phyloP scores from a whole-genome alignment of 2,888 invertebrate genomes.

The Idaea dimidiata region DNA sequence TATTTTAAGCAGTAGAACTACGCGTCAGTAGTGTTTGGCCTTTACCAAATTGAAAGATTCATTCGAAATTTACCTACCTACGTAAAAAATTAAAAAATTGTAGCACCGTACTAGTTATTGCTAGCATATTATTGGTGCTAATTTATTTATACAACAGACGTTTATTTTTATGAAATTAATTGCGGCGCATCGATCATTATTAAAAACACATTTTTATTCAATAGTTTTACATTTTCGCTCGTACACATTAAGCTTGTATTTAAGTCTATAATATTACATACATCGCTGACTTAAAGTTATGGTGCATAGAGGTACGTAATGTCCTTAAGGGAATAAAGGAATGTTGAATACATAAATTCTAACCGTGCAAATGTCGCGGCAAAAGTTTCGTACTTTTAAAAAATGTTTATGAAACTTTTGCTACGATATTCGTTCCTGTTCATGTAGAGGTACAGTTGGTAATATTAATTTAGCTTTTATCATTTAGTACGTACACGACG shows the following conservation, averaged over 20 bases:
- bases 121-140: constrained; percentile 70
- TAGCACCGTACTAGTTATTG: constrained; percentile 58
- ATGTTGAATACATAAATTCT: constrained; percentile 33
- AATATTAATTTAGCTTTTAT: constrained; percentile 36
- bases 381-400: not conserved
- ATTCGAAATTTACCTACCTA: constrained; percentile 33
- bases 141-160: constrained; percentile 43
- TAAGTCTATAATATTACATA: constrained; percentile 34
- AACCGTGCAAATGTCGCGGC: not conserved
- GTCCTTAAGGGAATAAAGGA: constrained; percentile 52
- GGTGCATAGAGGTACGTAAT: constrained; percentile 56
- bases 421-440: constrained; percentile 14
- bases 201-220: constrained; percentile 31
- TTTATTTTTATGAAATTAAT: constrained; percentile 21
- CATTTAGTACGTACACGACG: constrained; percentile 35
- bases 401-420: constrained; percentile 22
- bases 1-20: constrained; percentile 58
- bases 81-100: no score
- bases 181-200: constrained; percentile 32
- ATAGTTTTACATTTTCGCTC: constrained; percentile 41
- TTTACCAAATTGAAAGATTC: constrained; percentile 29
- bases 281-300: constrained; percentile 47
- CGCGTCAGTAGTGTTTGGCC: constrained; percentile 36
- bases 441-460: not conserved
- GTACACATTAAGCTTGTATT: constrained; percentile 40